A percentile compares a stretch with the other conserved stretches of the same genome.
Conservation (phyloP, 2,888 invertebrate species). For the Leptinotarsa haldemani region DNA sequence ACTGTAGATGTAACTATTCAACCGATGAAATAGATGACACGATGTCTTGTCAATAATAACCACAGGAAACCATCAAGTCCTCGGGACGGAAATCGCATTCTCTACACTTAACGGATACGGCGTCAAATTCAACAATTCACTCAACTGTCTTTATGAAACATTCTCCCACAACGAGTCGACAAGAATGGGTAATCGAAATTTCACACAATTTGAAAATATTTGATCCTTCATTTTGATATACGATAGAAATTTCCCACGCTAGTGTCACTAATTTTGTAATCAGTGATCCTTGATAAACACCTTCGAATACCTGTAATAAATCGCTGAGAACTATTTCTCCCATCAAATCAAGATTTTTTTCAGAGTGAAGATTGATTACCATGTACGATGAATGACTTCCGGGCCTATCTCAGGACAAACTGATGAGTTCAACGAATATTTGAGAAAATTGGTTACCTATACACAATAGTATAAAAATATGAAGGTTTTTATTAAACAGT, state of each 20-base stretch:
- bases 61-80: not conserved
- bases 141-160: not conserved
- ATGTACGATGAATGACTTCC: too few relatives aligned
- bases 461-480: too few relatives aligned
- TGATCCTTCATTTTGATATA: not conserved
- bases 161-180: conserved; percentile 1
- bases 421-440: too few relatives aligned
- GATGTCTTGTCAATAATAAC: not conserved
- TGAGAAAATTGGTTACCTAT: too few relatives aligned
- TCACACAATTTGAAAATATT: conserved; percentile 7
- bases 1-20: too few relatives aligned
- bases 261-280: not conserved
- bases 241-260: not conserved
- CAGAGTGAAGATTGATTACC: too few relatives aligned
- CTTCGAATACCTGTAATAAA: too few relatives aligned
- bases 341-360: too few relatives aligned
- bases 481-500: too few relatives aligned
- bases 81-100: not conserved
- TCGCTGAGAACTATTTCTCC: too few relatives aligned
- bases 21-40: not conserved
- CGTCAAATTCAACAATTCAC: not conserved
- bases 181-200: not conserved
- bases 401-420: too few relatives aligned
- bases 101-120: not conserved
- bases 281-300: not conserved